Evolutionary conservation across 1,140 invertebrate species (phyloP).

Genomic region (Zophobas atratus): DNA sequence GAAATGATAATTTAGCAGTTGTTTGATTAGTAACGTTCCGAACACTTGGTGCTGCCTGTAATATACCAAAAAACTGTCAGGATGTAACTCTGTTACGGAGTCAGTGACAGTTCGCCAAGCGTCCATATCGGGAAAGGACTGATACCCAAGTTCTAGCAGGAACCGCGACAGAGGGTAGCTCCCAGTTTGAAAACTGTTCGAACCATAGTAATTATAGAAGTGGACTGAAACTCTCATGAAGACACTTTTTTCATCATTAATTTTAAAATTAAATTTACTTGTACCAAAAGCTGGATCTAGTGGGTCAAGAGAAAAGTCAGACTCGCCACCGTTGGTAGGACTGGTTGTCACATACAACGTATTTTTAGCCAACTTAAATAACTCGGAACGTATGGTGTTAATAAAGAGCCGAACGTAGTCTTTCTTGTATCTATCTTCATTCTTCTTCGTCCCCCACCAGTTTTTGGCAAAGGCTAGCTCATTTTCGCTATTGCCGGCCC

Average conservation of each 20-base stretch:
- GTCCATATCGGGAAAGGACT: slow-evolving; percentile 84
- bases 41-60: slow-evolving; percentile 86
- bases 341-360: slow-evolving; percentile 89
- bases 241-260: not conserved
- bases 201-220: slow-evolving; percentile 88
- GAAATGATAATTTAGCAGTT: slow-evolving; percentile 70
- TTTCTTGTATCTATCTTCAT: slow-evolving; percentile 76
- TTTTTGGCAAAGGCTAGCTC: slow-evolving; percentile 89
- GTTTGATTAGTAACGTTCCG: slow-evolving; percentile 77
- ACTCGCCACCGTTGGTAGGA: slow-evolving; percentile 91
- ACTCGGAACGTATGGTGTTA: slow-evolving; percentile 80
- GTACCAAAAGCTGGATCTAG: slow-evolving; percentile 89
- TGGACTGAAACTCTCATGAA: slow-evolving; percentile 78
- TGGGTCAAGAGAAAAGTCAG: slow-evolving; percentile 82
- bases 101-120: slow-evolving; percentile 74
- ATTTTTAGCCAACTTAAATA: slow-evolving; percentile 71
- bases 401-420: slow-evolving; percentile 94
- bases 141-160: slow-evolving; percentile 97
- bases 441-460: slow-evolving; percentile 82
- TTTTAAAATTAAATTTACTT: slow-evolving; percentile 70
- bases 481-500: slow-evolving; percentile 98
- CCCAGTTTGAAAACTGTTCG: slow-evolving; percentile 86
- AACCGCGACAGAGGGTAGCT: slow-evolving; percentile 89
- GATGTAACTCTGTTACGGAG: slow-evolving; percentile 72
- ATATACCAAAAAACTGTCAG: slow-evolving; percentile 78